Evolutionary conservation across 2,113 vertebrate genomes (phyloP).

Genomic region (Ceuthmochares aereus): DNA sequence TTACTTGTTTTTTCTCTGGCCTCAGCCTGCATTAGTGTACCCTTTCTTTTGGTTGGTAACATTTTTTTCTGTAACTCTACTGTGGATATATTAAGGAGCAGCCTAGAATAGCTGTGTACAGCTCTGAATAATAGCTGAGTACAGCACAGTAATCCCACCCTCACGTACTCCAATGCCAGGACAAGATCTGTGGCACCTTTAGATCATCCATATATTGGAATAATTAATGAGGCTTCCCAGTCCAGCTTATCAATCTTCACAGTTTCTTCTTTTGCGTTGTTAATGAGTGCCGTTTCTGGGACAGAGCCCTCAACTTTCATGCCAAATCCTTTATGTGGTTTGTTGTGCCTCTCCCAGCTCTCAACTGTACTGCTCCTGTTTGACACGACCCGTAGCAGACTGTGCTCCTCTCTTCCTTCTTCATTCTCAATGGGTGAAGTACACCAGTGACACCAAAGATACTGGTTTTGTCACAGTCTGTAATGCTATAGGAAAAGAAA

Average conservation of each 20-base stretch:
- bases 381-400: background rate
- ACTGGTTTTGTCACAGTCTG: background rate
- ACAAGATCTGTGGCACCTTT: background rate
- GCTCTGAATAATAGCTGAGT: background rate
- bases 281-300: background rate
- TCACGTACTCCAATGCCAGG: background rate
- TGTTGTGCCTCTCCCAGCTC: background rate
- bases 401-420: background rate
- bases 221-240: background rate
- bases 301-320: background rate
- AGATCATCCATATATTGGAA: background rate
- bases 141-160: background rate
- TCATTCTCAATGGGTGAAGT: background rate
- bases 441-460: background rate
- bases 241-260: background rate
- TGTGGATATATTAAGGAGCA: background rate
- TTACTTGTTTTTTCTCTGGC: background rate
- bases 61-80: background rate
- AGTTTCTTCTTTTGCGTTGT: background rate
- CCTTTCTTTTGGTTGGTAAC: background rate
- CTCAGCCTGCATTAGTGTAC: background rate
- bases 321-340: background rate
- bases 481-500: background rate
- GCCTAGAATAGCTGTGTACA: background rate
- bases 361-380: background rate